phyloP scores from a whole-genome alignment of 2,113 vertebrate species.

The Lophotis ruficrista region DNA sequence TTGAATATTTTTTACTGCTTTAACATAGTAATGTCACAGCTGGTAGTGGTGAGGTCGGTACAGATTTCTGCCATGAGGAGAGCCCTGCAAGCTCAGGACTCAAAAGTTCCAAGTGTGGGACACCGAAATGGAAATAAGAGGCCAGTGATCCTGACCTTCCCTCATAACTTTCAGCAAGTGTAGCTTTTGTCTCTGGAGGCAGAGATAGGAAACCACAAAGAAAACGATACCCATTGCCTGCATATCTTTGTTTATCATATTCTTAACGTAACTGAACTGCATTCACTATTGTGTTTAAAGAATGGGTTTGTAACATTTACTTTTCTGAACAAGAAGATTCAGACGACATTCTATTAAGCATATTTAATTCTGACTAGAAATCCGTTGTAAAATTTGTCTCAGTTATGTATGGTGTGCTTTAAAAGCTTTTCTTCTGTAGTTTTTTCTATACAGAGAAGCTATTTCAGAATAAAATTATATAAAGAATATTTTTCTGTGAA shows the following conservation, averaged over 20 bases:
- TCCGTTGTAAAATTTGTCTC: not conserved
- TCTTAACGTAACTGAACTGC: not conserved
- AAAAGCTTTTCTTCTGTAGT: not conserved
- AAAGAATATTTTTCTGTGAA: not conserved
- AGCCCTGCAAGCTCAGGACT: not conserved
- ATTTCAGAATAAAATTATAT: not conserved
- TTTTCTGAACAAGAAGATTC: not conserved
- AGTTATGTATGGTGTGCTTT: not conserved
- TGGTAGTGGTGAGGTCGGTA: not conserved
- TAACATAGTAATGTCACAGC: not conserved
- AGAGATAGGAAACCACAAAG: not conserved
- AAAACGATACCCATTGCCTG: not conserved
- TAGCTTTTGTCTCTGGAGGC: not conserved
- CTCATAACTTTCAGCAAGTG: not conserved
- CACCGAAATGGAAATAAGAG: not conserved
- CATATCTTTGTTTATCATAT: not conserved
- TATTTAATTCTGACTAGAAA: not conserved
- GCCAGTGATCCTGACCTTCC: not conserved
- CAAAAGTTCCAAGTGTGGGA: not conserved
- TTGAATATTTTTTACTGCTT: not conserved
- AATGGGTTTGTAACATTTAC: not conserved
- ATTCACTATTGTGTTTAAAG: not conserved
- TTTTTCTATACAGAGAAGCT: not conserved
- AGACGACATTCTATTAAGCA: not conserved
- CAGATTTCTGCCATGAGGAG: not conserved